Evolutionary conservation across 2,888 invertebrate genomes (phyloP), one percentile per base, ranked within the genome.

Genomic region (Panopea generosa): DNA sequence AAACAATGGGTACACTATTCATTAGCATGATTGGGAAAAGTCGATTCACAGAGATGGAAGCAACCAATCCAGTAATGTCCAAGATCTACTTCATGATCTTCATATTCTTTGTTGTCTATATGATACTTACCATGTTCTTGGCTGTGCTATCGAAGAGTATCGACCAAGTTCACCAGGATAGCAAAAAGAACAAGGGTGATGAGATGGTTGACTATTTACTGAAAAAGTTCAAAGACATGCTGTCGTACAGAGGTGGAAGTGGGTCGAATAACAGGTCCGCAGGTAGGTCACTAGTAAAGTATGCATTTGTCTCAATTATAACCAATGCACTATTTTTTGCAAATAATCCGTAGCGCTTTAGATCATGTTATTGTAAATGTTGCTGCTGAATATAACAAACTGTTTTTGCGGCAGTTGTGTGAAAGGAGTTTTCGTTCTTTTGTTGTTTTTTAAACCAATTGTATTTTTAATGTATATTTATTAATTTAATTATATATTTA

Each of bases 21-120:
- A 82, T 86, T 20, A 84, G 84, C 33, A 82, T 89, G 68, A 81
- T 89, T 6, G 89, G 89, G 1, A 85, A 86, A 50, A 82, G 85
- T 38, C 71, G 83, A 40, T 87, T 87, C 59, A 81, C 74, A 1
- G 82, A 86, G 38, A 77, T 86, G 18, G 83, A 84, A 14, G 69
- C 72, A 4, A 77, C 79, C 1, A 78, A 78, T 43, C 84, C 83
- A 11, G 50, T 85, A 0, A 74, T 86, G 68, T 83, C 85, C n/a
- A 84, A 84, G 57, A 74, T 88, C 24, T 89, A 86, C 68, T 88
- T 88, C 70, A 71, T 84, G 61, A 67, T 83, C 0, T 86, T 84
- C 56, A 79, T 87, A 27, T 72, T 86, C 50, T 79, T 85, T 22
- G 77, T 86, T 14, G 85, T 87, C 16, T 88, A 88, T 61, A 69